Conservation (phyloP, 2,113 vertebrate species). For the Lophotis ruficrista region DNA sequence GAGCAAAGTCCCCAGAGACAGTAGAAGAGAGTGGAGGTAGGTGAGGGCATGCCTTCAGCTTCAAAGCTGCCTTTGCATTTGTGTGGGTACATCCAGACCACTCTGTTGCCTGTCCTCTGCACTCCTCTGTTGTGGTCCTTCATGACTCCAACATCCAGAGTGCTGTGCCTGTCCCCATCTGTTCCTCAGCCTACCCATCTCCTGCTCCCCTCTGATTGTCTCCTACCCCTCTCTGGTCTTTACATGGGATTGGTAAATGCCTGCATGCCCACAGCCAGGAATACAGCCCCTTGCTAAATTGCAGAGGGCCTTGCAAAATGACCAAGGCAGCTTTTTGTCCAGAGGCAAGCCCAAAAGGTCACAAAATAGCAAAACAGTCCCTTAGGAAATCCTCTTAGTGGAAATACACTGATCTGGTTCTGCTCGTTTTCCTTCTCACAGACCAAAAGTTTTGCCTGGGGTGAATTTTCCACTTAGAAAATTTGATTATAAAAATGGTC, state of each 20-base stretch:
- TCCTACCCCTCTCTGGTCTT: not conserved
- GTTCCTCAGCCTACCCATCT: not conserved
- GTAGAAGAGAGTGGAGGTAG: not conserved
- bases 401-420: not conserved
- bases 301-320: not conserved
- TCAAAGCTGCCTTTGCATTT: not conserved
- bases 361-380: not conserved
- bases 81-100: accelerated
- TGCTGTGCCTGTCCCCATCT: accelerated
- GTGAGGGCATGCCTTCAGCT: not conserved
- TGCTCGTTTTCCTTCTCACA: not conserved
- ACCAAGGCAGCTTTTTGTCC: not conserved
- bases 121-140: not conserved
- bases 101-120: not conserved
- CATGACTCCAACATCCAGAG: not conserved
- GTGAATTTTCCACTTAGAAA: not conserved
- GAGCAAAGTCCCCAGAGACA: not conserved
- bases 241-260: not conserved
- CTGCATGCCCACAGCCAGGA: not conserved
- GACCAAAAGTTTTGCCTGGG: not conserved
- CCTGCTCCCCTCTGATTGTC: not conserved
- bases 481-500: not conserved
- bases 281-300: not conserved
- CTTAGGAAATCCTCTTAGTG: not conserved
- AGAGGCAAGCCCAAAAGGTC: not conserved